Percentiles rank a stretch among this genome's conserved stretches.
Evolutionary conservation across 2,888 invertebrate species (phyloP).

Genomic region (Drosophila colorata): DNA sequence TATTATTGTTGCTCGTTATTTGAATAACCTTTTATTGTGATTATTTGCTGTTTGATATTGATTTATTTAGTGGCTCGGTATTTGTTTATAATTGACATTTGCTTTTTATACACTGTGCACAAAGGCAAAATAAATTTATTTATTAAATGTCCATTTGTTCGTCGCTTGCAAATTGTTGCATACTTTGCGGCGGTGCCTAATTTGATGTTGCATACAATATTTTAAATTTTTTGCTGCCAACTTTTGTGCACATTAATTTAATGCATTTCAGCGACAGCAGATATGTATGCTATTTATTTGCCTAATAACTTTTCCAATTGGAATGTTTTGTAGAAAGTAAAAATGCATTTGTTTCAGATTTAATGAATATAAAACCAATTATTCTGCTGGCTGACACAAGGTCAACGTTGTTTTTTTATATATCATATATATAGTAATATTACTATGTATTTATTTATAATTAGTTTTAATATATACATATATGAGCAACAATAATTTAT

Average conservation of each 20-base stretch:
- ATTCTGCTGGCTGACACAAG: not conserved
- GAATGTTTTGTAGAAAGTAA: too few relatives aligned
- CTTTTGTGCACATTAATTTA: not conserved
- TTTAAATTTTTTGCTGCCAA: slow-evolving; percentile 9
- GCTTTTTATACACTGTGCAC: not conserved
- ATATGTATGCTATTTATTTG: slow-evolving; percentile 13
- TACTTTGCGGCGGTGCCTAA: slow-evolving; percentile 20
- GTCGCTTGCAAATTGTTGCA: slow-evolving; percentile 3
- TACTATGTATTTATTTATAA: too few relatives aligned
- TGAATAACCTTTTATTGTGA: slow-evolving; percentile 35
- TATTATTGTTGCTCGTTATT: slow-evolving; percentile 36
- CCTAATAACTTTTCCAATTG: not conserved
- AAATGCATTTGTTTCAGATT: not conserved
- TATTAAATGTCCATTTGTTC: not conserved
- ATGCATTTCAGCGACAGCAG: not conserved
- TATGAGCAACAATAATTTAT: too few relatives aligned
- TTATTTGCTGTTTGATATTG: slow-evolving; percentile 41
- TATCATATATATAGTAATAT: too few relatives aligned
- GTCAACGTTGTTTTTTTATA: not conserved
- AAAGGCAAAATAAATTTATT: not conserved
- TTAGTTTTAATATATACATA: too few relatives aligned
- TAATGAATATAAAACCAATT: not conserved
- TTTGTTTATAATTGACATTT: slow-evolving; percentile 5
- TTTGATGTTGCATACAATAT: not conserved
- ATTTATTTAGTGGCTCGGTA: slow-evolving; percentile 38